phyloP scores from a whole-genome alignment of 2,797 vertebrate species.

The Orestias chungarensis region DNA sequence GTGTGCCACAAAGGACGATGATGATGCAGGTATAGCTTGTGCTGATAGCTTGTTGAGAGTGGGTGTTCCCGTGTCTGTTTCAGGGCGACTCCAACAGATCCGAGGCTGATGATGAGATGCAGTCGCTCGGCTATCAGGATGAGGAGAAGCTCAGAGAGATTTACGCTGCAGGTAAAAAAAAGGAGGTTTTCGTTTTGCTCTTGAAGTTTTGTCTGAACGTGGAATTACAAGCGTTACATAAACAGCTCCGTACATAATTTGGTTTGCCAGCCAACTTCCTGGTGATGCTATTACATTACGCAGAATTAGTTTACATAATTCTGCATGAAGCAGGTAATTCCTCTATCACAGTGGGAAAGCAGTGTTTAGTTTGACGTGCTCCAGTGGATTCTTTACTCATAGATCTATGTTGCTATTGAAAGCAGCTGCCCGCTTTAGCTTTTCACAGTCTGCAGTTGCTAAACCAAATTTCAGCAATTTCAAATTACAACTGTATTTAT shows the following conservation, averaged over 20 bases:
- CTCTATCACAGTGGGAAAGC: background rate
- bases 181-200: background rate
- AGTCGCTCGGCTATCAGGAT: slow-evolving; percentile 87
- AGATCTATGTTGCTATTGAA: background rate
- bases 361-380: background rate
- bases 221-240: background rate
- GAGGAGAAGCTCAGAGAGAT: slow-evolving; percentile 90
- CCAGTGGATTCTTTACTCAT: background rate
- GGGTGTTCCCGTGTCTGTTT: slow-evolving; percentile 35
- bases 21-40: slow-evolving; percentile 16
- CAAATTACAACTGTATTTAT: too few species aligned
- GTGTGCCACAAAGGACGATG: slow-evolving; percentile 9
- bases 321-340: background rate
- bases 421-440: background rate
- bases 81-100: slow-evolving; percentile 95
- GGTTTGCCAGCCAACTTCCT: background rate
- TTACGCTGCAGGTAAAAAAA: slow-evolving; percentile 81
- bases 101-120: slow-evolving; percentile 90
- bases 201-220: background rate
- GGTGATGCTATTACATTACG: background rate
- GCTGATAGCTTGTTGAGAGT: slow-evolving; percentile 15
- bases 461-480: background rate
- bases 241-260: background rate
- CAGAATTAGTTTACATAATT: background rate
- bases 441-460: background rate